Conservation (phyloP, 2,888 invertebrate genomes). For the Tinea semifulvella region DNA sequence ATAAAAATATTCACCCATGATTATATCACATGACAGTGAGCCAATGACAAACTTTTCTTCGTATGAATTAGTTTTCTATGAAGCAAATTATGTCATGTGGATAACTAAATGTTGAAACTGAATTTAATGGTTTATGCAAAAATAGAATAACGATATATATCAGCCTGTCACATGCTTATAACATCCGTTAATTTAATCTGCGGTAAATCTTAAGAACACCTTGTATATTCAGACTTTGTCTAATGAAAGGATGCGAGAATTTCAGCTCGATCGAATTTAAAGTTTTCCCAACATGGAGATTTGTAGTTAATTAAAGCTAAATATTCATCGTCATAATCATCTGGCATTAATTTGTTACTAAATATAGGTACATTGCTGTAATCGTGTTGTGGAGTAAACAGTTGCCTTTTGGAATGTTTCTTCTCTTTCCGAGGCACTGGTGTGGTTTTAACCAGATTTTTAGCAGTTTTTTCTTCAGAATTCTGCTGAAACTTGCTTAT, state of each 20-base stretch:
- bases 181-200: too few relatives aligned
- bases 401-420: conserved; percentile 63
- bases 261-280: conserved; percentile 70
- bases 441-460: conserved; percentile 24
- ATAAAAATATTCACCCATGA: too few relatives aligned
- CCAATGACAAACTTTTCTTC: too few relatives aligned
- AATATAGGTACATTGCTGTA: conserved; percentile 34
- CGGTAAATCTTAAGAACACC: too few relatives aligned
- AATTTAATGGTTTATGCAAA: too few relatives aligned
- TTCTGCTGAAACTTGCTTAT: conserved; percentile 42
- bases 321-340: conserved; percentile 18
- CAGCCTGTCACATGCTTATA: too few relatives aligned
- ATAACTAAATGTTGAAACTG: too few relatives aligned
- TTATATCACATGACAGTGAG: too few relatives aligned
- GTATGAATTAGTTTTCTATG: too few relatives aligned
- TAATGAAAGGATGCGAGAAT: conserved; percentile 44
- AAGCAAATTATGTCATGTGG: too few relatives aligned
- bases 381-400: conserved; percentile 59
- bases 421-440: conserved; percentile 38
- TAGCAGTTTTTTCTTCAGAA: conserved; percentile 23
- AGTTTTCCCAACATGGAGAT: conserved; percentile 72
- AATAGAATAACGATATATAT: too few relatives aligned
- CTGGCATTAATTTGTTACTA: conserved; percentile 25
- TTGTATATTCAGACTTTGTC: too few relatives aligned
- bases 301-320: conserved; percentile 44